Base-by-base conservation (phyloP, 2,113 vertebrate species). In the Pituophis catenifer region DNA sequence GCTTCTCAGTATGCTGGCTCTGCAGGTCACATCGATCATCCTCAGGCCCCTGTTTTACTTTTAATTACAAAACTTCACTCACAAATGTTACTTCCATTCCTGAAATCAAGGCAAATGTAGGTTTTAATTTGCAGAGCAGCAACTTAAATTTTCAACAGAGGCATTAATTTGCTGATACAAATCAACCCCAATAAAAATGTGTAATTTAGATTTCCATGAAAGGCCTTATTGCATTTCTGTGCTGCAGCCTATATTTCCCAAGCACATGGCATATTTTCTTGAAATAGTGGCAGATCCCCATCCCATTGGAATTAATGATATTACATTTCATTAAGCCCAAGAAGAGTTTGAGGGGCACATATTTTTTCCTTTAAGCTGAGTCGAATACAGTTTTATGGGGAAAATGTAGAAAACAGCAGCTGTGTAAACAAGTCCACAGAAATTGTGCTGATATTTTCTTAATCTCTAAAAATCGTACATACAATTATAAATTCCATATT, bases 51-150 rank as follows among this genome's bases (percentile, higher is more conserved):
- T 95, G 94, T 95, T 96, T 96, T 96, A 89, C 95, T 97, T 97
- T 96, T 97, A 96, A 97, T 97, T 95, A 96, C 97, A 97, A 89
- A 89, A 21, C 95, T 97, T 97, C 94, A 93, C 93, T 96, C 95
- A 94, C 95, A 94, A 96, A 95, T n/a, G 21, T 95, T 93, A 95
- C 97, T 97, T 95, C 94, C 94, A 94, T 96, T 93, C 96, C 95
- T 90, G 96, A 97, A 96, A 91, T 95, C 90, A 91, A 95, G 93
- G 94, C 97, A 95, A 97, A 97, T 95, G 93, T 88, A 95, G 96
- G 93, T 97, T 97, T 97, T 96, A 95, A 96, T 97, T 96, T 96
- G 96, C 94, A 96, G 95, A 95, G 26, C 87, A 85, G 12, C 94
- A 81, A 94, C 86, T 92, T 96, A 94, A 96, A 96, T 95, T 93